These are phyloP conservation scores for Glossophaga mutica DNA, from an alignment of 2,797 vertebrate species.

Conservation along the genomic window DNA sequence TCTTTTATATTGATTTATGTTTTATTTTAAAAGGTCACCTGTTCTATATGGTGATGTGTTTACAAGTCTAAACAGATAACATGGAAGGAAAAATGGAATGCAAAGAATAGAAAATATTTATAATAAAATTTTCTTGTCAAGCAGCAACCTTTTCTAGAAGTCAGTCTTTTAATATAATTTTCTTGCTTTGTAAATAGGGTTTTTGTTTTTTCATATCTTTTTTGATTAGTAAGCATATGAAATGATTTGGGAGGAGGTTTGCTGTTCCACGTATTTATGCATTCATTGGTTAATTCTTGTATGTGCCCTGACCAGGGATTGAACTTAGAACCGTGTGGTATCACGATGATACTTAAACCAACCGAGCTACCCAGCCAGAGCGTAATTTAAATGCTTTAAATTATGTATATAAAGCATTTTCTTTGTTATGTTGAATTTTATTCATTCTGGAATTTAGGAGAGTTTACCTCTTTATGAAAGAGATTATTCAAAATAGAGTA, in stretches of 20 bases:
- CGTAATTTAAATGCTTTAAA: too few relatives aligned
- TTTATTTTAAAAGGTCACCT: conserved; percentile 8
- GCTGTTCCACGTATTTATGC: not conserved
- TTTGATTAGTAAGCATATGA: conserved; percentile 37
- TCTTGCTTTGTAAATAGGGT: conserved; percentile 33
- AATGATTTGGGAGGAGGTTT: conserved; percentile 19
- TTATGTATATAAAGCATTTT: conserved; percentile 16
- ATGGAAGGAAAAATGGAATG: not conserved
- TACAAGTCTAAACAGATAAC: not conserved
- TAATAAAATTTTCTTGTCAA: conserved; percentile 27
- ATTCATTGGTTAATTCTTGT: not conserved
- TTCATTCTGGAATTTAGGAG: conserved; percentile 27
- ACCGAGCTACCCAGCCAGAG: not conserved
- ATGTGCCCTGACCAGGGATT: not conserved
- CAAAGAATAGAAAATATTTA: conserved; percentile 36
- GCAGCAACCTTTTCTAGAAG: conserved; percentile 40
- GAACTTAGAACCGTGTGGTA: not conserved
- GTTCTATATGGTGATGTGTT: conserved; percentile 9
- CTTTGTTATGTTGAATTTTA: conserved; percentile 21
- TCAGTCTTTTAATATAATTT: conserved; percentile 17
- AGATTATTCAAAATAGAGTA: conserved; percentile 25
- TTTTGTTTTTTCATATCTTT: conserved; percentile 26
- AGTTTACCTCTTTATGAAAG: conserved; percentile 37
- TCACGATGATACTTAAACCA: not conserved
- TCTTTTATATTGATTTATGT: not conserved